phyloP scores from a whole-genome alignment of 2,888 invertebrate species.

The Eubasilissa splendida region DNA sequence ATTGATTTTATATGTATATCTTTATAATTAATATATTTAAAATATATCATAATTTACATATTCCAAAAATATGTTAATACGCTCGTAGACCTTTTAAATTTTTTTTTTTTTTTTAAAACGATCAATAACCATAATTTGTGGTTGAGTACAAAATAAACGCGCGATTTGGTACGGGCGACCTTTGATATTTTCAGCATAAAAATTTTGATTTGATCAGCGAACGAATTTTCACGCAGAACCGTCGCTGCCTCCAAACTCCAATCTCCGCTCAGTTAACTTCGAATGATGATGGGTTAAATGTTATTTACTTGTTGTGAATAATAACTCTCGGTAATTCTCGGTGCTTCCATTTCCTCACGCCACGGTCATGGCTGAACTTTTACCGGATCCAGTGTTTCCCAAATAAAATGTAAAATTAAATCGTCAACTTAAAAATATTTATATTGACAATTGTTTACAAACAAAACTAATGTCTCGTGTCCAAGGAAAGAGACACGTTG shows the following conservation, averaged over 20 bases:
- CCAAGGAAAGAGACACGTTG: too few species aligned
- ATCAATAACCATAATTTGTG: neutral
- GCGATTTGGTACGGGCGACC: neutral
- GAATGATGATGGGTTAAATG: neutral
- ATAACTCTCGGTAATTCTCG: slow-evolving; percentile 33
- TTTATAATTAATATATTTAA: too few species aligned
- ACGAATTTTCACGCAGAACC: neutral
- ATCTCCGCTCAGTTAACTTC: slow-evolving; percentile 41
- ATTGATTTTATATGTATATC: too few species aligned
- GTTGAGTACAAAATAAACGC: neutral
- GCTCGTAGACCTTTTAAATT: neutral
- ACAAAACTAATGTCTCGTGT: too few species aligned
- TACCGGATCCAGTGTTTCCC: neutral
- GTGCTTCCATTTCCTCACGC: slow-evolving; percentile 40
- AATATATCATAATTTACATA: neutral
- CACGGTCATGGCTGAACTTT: neutral
- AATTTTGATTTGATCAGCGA: neutral
- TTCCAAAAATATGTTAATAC: neutral
- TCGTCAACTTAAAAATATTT: too few species aligned
- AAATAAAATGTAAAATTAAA: neutral
- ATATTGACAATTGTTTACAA: too few species aligned
- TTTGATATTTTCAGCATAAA: neutral
- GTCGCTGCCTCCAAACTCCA: slow-evolving; percentile 15
- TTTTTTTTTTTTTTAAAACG: neutral
- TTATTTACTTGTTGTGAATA: slow-evolving; percentile 46